Base-by-base conservation (phyloP, 92 coral and sea anemone genomes). In the Metridium senile region DNA sequence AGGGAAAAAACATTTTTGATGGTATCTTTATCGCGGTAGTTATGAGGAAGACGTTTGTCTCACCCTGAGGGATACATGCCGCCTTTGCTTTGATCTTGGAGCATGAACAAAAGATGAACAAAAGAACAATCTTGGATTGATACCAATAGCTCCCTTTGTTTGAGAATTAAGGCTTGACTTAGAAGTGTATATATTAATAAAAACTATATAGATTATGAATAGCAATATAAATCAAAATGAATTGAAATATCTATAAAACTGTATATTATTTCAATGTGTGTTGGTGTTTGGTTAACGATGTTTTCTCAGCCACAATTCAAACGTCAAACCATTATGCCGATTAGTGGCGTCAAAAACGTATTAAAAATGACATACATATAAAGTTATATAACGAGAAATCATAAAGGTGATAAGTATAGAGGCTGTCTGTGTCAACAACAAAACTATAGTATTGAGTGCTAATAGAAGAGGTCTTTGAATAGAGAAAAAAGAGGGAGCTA, bases 51-150 rank as follows among this genome's bases (percentile, higher is more conserved):
- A 68, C 68, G 70, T 1, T 4, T 28, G 74, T 58, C 74, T 56
- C 58, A 46, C 49, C 84, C 84, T 67, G 20, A 70, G 77, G 84
- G 76, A 68, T 33, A 9, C 52, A 58, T 18, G 76, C 22, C 75
- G 76, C 84, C 58, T 75, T 52, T 33, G 74, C 70, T 66, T 77
- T 77, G 70, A 64, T 62, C 63, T 58, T 67, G 27, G 20, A 23
- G 35, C 25, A 47, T 18, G n/a, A 54, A 53, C 31, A 65, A 32
- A 28, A 62, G 31, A 63, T 53, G 9, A 2, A 26, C 32, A 77
- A 67, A 77, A 65, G 74, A 77, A 79, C 72, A 79, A 57, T 56
- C 69, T 54, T 26, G 9, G 62, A 30, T 33, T 27, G 9, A 43
- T 9, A 58, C 52, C 67, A 58, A 58, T 62, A 73, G 54, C 39